A percentile compares a stretch with the other conserved stretches of the same genome.
phyloP scores from a whole-genome alignment of 2,113 vertebrate genomes.

The Coturnix japonica region DNA sequence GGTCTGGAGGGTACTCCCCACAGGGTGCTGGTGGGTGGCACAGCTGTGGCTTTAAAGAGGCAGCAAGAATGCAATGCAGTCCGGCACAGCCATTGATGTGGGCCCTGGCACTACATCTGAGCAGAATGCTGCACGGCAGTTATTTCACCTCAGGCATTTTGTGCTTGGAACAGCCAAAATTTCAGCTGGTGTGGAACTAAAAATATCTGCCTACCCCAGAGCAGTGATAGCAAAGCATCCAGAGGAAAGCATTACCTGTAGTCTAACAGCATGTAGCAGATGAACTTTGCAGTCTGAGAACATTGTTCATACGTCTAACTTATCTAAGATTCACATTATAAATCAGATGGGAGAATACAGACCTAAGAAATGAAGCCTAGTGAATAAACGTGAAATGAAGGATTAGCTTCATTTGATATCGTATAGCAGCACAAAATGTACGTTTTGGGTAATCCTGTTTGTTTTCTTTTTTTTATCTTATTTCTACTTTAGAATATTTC shows the following conservation, averaged over 20 bases:
- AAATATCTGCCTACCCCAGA: constrained; percentile 19
- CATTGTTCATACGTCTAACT: background rate
- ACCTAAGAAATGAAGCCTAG: constrained; percentile 3
- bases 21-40: background rate
- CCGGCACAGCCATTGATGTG: constrained; percentile 26
- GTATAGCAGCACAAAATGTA: constrained; percentile 11
- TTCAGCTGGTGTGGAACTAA: constrained; percentile 41
- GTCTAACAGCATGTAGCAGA: background rate
- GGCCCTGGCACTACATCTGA: constrained; percentile 59
- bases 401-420: constrained; percentile 6
- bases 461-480: background rate
- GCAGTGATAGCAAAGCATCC: background rate
- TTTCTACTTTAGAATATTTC: constrained; percentile 23
- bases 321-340: background rate
- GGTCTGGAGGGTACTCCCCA: background rate
- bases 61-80: constrained; percentile 14
- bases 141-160: constrained; percentile 56
- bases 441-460: background rate
- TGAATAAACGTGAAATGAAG: background rate
- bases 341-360: background rate
- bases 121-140: background rate
- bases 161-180: constrained; percentile 30
- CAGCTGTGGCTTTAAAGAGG: background rate
- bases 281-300: background rate
- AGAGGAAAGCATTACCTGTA: background rate